A percentile compares a stretch with the other conserved stretches of the same genome.
These are phyloP conservation scores for Gymnosoma rotundatum DNA, from an alignment of 2,888 invertebrate species.

Conservation along the genomic window DNA sequence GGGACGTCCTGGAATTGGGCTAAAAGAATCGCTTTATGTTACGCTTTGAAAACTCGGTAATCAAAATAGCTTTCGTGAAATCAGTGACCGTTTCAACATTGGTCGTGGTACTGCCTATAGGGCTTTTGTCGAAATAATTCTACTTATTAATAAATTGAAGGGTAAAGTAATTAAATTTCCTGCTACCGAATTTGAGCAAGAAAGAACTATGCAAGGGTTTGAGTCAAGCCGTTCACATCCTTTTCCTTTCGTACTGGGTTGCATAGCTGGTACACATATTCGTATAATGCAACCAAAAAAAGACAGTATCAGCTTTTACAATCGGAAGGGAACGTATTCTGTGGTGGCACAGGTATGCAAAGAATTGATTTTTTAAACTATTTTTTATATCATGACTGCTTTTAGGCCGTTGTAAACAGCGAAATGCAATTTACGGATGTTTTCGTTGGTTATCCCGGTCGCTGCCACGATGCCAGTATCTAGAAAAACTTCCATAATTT, in stretches of 20 bases:
- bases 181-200: slow-evolving; percentile 18
- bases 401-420: too few species aligned
- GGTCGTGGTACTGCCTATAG: slow-evolving; percentile 30
- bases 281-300: slow-evolving; percentile 41
- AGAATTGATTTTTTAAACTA: too few species aligned
- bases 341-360: slow-evolving; percentile 39
- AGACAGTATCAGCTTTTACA: slow-evolving; percentile 43
- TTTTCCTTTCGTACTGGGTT: slow-evolving; percentile 42
- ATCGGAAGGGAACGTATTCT: slow-evolving; percentile 21
- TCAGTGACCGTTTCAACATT: slow-evolving; percentile 41
- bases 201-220: slow-evolving; percentile 42
- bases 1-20: slow-evolving; percentile 14
- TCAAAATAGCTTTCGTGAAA: slow-evolving; percentile 47
- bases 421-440: too few species aligned
- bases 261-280: slow-evolving; percentile 42
- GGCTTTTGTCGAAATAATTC: slow-evolving; percentile 19
- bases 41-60: slow-evolving; percentile 44
- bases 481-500: too few species aligned
- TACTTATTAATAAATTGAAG: slow-evolving; percentile 18
- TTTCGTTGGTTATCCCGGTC: too few species aligned
- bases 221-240: slow-evolving; percentile 37
- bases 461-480: too few species aligned
- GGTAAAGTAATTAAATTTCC: slow-evolving; percentile 38
- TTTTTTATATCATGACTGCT: too few species aligned
- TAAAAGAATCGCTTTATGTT: slow-evolving; percentile 11